Evolutionary conservation across 2,113 vertebrate genomes (phyloP).

Genomic region (Thermophis baileyi): DNA sequence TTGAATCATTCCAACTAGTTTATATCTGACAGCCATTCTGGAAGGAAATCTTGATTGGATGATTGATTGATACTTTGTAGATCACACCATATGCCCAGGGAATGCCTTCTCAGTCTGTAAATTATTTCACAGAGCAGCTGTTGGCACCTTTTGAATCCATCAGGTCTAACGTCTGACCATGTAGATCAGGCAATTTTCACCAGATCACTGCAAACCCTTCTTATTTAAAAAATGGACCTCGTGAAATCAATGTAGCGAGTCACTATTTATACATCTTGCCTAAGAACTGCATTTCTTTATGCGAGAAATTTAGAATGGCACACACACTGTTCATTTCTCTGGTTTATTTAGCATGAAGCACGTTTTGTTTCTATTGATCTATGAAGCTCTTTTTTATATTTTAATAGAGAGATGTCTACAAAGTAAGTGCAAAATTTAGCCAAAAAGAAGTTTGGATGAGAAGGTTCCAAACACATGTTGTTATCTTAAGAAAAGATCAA

Average conservation of each 20-base stretch:
- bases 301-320: neutral
- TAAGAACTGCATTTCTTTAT: neutral
- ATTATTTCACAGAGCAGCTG: neutral
- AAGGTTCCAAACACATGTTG: neutral
- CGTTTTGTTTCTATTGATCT: neutral
- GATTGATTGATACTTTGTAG: neutral
- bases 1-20: neutral
- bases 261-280: neutral
- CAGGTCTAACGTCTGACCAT: neutral
- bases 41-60: neutral
- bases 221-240: neutral
- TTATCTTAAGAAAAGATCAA: conserved; percentile 4
- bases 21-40: neutral
- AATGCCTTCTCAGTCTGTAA: neutral
- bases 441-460: neutral
- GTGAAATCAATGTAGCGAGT: neutral
- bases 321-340: neutral
- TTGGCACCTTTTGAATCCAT: neutral
- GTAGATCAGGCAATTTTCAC: neutral
- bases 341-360: neutral
- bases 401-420: neutral
- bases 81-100: neutral
- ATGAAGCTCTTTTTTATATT: neutral
- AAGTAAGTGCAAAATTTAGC: neutral
- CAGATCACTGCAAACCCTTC: neutral